phyloP scores from a whole-genome alignment of 2,888 invertebrate genomes.

The Allolobophora icterica region DNA sequence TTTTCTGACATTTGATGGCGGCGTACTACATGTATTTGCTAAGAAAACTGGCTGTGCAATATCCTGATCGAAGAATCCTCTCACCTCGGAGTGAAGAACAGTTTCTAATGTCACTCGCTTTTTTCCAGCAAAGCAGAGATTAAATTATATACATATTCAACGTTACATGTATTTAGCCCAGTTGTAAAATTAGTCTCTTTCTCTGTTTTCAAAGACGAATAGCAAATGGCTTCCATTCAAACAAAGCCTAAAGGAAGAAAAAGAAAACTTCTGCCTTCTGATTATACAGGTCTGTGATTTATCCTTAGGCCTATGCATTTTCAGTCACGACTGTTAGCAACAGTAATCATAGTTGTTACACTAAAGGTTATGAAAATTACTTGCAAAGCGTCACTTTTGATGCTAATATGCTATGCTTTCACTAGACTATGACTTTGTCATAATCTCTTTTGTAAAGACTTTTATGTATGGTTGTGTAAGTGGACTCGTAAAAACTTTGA shows the following conservation, averaged over 20 bases:
- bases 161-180: neutral
- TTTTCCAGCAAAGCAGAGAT: too few species aligned
- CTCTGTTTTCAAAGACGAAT: neutral
- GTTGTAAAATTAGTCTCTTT: neutral
- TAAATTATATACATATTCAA: too few species aligned
- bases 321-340: too few species aligned
- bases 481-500: too few species aligned
- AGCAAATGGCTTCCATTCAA: neutral
- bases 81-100: too few species aligned
- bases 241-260: conserved; percentile 5
- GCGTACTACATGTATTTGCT: too few species aligned
- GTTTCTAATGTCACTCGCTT: too few species aligned
- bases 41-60: too few species aligned
- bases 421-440: neutral
- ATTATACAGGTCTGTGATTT: neutral
- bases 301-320: neutral
- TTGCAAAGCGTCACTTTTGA: neutral
- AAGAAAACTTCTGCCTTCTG: conserved; percentile 3
- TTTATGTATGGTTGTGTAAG: too few species aligned
- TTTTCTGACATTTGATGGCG: too few species aligned
- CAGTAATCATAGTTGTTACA: neutral
- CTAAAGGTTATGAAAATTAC: neutral
- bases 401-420: neutral
- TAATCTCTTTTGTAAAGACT: neutral
- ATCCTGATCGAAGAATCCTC: too few species aligned